Evolutionary conservation across 1,140 invertebrate genomes (phyloP).

Genomic region (Nephila pilipes): DNA sequence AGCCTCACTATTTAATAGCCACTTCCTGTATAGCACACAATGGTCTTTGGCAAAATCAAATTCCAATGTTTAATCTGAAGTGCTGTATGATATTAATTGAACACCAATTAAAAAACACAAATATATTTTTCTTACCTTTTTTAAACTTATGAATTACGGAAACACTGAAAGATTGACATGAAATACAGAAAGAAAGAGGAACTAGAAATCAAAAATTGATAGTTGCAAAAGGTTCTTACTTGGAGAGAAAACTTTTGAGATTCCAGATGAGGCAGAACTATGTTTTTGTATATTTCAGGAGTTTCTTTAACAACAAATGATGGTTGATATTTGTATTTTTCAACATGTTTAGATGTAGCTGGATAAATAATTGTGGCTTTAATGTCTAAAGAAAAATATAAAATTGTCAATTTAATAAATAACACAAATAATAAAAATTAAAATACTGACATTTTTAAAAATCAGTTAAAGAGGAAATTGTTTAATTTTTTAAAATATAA

Average conservation of each 20-base stretch:
- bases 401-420: conserved; percentile 8
- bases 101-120: too few species aligned
- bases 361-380: conserved; percentile 94
- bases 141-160: too few species aligned
- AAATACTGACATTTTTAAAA: background rate
- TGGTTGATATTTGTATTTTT: conserved; percentile 90
- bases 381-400: conserved; percentile 84
- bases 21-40: too few species aligned
- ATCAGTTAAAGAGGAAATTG: background rate
- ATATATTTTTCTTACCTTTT: too few species aligned
- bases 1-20: too few species aligned
- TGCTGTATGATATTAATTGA: too few species aligned
- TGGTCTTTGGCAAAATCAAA: too few species aligned
- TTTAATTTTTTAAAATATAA: background rate
- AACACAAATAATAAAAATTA: background rate
- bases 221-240: conserved; percentile 82
- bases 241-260: conserved; percentile 88
- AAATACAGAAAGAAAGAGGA: too few species aligned
- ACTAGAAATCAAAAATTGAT: too few species aligned
- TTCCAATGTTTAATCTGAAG: too few species aligned
- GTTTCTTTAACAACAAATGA: conserved; percentile 91
- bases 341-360: conserved; percentile 94
- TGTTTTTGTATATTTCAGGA: conserved; percentile 88
- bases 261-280: conserved; percentile 89
- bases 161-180: too few species aligned